Conservation (phyloP, 53 echinoderm and acorn worm genomes). For the Hippasteria phrygiana region DNA sequence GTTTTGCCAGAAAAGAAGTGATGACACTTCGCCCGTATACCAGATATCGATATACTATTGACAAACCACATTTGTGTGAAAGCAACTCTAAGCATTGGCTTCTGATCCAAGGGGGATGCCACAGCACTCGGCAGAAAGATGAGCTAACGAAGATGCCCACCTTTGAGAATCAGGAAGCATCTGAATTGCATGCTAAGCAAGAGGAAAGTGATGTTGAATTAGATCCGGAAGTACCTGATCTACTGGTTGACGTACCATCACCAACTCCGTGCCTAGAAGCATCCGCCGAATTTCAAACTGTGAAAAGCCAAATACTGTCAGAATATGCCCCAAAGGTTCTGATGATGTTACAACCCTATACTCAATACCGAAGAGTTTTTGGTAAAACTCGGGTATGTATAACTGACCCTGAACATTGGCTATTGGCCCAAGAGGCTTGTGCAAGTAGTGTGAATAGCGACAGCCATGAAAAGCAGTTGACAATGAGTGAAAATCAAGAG, state of each 20-base stretch:
- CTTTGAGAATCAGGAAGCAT: no score
- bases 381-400: background rate
- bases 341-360: conserved; percentile 26
- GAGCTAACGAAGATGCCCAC: no score
- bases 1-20: background rate
- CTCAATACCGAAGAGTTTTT: background rate
- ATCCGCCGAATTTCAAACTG: no score
- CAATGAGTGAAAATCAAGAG: background rate
- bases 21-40: conserved; percentile 13
- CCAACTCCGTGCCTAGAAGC: no score
- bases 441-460: background rate
- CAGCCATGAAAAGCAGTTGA: background rate
- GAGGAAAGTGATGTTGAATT: no score
- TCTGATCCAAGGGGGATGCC: background rate
- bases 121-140: background rate
- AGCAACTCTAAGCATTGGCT: conserved; percentile 1
- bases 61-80: no score
- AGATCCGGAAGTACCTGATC: no score
- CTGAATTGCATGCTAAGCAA: no score
- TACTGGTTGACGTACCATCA: no score
- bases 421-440: background rate
- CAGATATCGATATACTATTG: background rate
- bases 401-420: conserved; percentile 11
- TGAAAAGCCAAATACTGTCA: no score
- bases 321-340: conserved; percentile 18